Base-by-base conservation (phyloP, 2,888 invertebrate species). In the Andricus curvator region DNA sequence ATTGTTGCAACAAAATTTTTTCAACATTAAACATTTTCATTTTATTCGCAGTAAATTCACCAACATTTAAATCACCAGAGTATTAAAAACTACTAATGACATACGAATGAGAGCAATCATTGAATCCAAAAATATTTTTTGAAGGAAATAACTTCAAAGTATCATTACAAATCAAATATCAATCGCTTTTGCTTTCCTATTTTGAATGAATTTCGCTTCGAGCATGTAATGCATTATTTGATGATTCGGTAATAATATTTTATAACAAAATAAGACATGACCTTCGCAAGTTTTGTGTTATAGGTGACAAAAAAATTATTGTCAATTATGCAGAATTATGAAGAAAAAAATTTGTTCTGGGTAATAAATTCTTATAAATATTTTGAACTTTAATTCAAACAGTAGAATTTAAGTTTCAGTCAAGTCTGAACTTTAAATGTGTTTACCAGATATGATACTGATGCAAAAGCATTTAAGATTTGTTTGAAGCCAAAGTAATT, bases 171-270 rank as follows among this genome's bases (percentile, higher is more conserved):
- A 67, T 17, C 8, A 68, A 29, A 41, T 48, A 68, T 48, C 9
- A 44, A 41, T 44, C 41, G 44, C 74, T 60, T 56, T 20, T 60
- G 56, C 56, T 60, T 37, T 37, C 25, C n/a, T 56, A 33, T 56
- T 68, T 74, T 33, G 13, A 37, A 22, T 51, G 11, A 60, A 74
- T n/a, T 68, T 68, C 5, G 25, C 13, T 74, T 74, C 56, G 56
- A 56, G 74, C 74, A 74, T 60, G 74, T 74, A n/a, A 68, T 48
- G 48, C 25, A 48, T 44, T 11, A 29, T 44, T 41, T 22, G n/a
- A 64, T 64, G 1, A 62, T 62, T 25, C 25, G 15, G 15, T 62
- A 56, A 56, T 56, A 56, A 48, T 6, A 5, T 17, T 48, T 48
- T 48, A 17, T 17, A 17, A 48, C 5, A 15, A 48, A 48, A 48